These are phyloP conservation scores for Actinia tenebrosa DNA, from an alignment of 64 coral and sea anemone species.

Conservation along the genomic window DNA sequence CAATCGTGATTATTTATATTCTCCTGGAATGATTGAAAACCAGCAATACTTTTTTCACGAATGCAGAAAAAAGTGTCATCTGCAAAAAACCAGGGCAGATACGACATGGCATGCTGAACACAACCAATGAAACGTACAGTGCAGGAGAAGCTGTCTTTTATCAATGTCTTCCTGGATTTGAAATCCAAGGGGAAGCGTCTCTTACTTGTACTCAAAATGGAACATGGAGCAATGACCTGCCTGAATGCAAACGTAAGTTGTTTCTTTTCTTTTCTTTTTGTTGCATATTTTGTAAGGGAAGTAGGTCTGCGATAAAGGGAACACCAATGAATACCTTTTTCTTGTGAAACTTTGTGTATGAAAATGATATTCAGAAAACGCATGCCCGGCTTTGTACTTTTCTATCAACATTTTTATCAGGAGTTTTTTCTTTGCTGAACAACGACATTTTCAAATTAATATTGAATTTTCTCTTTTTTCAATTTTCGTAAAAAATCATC, in stretches of 20 bases:
- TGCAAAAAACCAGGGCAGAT: not conserved
- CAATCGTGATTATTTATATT: no score
- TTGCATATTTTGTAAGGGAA: not conserved
- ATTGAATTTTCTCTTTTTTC: not conserved
- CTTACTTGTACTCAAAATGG: not conserved
- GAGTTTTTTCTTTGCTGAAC: no score
- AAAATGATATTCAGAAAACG: no score
- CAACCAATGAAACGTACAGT: not conserved
- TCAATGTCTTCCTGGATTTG: not conserved
- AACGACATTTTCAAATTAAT: no score
- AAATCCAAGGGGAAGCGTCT: not conserved
- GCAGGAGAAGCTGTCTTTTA: not conserved
- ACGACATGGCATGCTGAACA: not conserved
- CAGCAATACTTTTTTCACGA: not conserved
- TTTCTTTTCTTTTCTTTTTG: not conserved
- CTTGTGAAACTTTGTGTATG: no score
- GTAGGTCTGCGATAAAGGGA: not conserved
- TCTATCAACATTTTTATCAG: no score
- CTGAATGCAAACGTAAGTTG: not conserved
- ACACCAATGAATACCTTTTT: not conserved
- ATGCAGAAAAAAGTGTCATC: not conserved
- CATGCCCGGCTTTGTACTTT: no score
- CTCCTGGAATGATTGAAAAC: no score
- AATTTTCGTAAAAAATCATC: not conserved
- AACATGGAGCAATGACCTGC: not conserved